A percentile compares a stretch with the other conserved stretches of the same genome.
Evolutionary conservation across 2,797 vertebrate genomes (phyloP).

Genomic region (Macropus fuliginosus): DNA sequence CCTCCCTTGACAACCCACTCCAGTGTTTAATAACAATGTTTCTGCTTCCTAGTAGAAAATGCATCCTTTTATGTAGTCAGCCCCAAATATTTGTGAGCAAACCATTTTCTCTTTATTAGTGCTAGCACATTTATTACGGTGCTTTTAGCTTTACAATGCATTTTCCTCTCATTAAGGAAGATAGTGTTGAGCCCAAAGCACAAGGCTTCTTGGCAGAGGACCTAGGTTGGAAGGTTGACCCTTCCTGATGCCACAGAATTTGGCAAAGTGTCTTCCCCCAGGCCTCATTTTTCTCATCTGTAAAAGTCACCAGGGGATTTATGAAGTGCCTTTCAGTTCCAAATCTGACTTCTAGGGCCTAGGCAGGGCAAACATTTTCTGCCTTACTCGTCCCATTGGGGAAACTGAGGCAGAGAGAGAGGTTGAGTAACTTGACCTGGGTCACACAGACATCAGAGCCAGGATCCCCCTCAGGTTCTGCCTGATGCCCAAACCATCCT

Average conservation of each 20-base stretch:
- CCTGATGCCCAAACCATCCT: background rate
- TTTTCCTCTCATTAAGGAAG: background rate
- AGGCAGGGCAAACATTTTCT: background rate
- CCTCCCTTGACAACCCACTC: constrained; percentile 1
- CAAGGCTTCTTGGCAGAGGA: background rate
- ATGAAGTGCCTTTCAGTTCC: background rate
- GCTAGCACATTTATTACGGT: background rate
- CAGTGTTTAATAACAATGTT: constrained; percentile 9
- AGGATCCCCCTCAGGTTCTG: background rate
- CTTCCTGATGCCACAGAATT: background rate
- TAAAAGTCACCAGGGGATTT: background rate
- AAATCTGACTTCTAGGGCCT: background rate
- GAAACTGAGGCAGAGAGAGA: background rate
- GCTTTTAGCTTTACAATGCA: background rate
- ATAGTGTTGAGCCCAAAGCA: background rate
- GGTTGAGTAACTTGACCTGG: background rate
- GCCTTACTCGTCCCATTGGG: background rate
- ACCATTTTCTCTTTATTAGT: constrained; percentile 28
- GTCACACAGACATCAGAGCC: background rate
- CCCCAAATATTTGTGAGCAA: constrained; percentile 19
- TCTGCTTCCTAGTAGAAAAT: background rate
- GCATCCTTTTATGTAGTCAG: background rate
- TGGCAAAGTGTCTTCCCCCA: background rate
- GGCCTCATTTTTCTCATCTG: background rate
- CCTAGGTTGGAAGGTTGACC: background rate